These are phyloP conservation scores for Teleogryllus occipitalis DNA, from an alignment of 1,140 invertebrate species.

Conservation along the genomic window DNA sequence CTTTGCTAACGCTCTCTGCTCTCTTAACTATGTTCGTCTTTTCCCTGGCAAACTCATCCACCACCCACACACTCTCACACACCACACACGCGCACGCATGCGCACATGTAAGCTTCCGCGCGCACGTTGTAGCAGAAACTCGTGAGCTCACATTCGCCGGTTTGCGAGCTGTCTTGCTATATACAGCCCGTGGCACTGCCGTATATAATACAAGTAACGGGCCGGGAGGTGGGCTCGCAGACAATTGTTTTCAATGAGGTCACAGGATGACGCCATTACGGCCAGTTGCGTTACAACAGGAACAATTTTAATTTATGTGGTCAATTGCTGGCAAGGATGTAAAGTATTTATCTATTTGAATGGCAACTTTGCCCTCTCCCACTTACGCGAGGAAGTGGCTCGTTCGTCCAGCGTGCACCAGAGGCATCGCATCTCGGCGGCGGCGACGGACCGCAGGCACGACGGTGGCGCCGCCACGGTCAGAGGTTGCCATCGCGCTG, in stretches of 20 bases:
- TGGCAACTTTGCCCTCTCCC: slow-evolving; percentile 9
- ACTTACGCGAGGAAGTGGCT: slow-evolving; percentile 6
- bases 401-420: neutral
- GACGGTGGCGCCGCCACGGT: too few relatives aligned
- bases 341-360: slow-evolving; percentile 17
- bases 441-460: too few relatives aligned
- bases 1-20: too few relatives aligned
- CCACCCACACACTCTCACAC: too few relatives aligned
- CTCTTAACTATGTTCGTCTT: too few relatives aligned
- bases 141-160: neutral
- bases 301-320: neutral
- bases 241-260: slow-evolving; percentile 13
- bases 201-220: slow-evolving; percentile 5
- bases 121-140: too few relatives aligned
- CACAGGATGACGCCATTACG: slow-evolving; percentile 19
- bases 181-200: neutral
- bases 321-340: slow-evolving; percentile 20
- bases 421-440: too few relatives aligned
- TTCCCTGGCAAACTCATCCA: too few relatives aligned
- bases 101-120: too few relatives aligned
- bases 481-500: too few relatives aligned
- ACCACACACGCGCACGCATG: too few relatives aligned
- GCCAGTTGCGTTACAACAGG: neutral
- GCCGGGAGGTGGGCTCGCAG: neutral
- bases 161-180: neutral